Evolutionary conservation across 1,140 invertebrate species (phyloP).

Genomic region (Cyphomyrmex costatus): DNA sequence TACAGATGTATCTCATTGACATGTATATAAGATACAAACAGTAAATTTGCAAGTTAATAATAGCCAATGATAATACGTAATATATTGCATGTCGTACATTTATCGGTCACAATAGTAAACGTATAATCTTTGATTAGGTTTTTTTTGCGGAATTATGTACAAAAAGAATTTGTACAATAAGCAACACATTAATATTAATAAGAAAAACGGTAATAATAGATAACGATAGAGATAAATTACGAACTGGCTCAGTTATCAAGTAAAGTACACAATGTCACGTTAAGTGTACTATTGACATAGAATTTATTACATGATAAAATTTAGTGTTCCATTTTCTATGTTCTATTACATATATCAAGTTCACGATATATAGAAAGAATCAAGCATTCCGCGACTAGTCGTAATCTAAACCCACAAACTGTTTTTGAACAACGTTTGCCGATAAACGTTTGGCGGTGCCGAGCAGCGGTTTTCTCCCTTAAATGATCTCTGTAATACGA

Average conservation of each 20-base stretch:
- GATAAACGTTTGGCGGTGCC: constrained; percentile 23
- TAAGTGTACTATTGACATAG: background rate
- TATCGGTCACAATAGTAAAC: background rate
- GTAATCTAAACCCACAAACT: constrained; percentile 31
- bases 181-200: background rate
- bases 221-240: constrained; percentile 5
- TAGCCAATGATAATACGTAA: background rate
- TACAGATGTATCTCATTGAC: background rate
- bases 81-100: background rate
- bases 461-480: background rate
- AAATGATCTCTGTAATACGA: constrained; percentile 38
- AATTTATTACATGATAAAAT: background rate
- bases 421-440: constrained; percentile 46
- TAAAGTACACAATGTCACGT: background rate
- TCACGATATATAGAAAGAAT: no score
- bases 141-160: background rate
- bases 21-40: background rate
- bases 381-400: background rate
- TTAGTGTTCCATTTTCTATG: background rate
- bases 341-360: no score
- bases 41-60: constrained; percentile 1
- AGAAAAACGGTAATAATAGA: background rate
- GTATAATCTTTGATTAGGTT: background rate
- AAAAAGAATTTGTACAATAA: background rate
- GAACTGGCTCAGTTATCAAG: background rate